Conservation (phyloP, 2,888 invertebrate genomes). For the Stramonita haemastoma region DNA sequence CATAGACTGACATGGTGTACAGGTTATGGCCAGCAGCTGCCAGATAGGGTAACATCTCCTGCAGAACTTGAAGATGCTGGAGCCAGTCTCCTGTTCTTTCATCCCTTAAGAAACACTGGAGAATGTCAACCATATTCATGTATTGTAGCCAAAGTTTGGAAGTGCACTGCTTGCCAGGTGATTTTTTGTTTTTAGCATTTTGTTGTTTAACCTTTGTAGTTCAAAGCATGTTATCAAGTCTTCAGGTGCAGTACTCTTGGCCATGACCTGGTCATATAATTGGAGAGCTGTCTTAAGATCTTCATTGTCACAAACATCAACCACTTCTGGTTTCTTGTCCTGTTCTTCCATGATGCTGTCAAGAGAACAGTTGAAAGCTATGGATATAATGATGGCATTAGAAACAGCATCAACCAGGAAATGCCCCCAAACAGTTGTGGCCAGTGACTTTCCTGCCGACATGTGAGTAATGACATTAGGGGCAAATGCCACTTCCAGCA, state of each 20-base stretch:
- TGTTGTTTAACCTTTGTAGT: background rate
- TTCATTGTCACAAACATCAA: too few species aligned
- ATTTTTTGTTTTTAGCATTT: background rate
- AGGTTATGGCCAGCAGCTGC: conserved; percentile 16
- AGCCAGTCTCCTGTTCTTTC: conserved; percentile 2
- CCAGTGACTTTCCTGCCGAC: too few species aligned
- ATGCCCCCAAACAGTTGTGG: conserved; percentile 10
- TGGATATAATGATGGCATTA: background rate
- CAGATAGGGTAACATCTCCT: background rate
- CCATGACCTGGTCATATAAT: background rate
- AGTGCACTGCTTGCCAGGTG: background rate
- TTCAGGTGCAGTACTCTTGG: background rate
- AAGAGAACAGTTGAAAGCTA: background rate
- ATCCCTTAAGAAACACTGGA: background rate
- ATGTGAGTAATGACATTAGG: too few species aligned
- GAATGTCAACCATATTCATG: conserved; percentile 6
- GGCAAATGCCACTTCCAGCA: too few species aligned
- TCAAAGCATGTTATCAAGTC: background rate
- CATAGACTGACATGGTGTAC: too few species aligned
- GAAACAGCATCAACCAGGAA: background rate
- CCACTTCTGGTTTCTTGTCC: too few species aligned
- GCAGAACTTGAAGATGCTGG: background rate
- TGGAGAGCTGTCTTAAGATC: background rate
- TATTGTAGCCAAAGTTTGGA: background rate
- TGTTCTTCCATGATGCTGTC: too few species aligned